These are phyloP conservation scores for Callipepla squamata DNA, from an alignment of 2,113 vertebrate genomes.

Conservation along the genomic window DNA sequence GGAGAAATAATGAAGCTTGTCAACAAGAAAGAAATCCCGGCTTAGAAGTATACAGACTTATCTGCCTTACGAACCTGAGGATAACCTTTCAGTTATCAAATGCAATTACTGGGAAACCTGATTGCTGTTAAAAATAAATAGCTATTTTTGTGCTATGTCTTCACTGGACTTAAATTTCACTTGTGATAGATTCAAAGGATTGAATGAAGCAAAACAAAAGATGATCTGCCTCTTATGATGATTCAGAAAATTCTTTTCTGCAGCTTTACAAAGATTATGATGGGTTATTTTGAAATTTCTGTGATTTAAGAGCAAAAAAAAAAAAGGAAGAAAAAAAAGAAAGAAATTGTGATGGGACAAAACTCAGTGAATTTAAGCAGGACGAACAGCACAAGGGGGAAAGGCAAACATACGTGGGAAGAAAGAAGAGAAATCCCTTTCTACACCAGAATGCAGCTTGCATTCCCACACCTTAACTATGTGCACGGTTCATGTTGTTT, in stretches of 20 bases:
- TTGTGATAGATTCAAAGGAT: not conserved
- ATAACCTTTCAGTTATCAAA: not conserved
- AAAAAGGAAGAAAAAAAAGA: not conserved
- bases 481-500: not conserved
- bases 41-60: not conserved
- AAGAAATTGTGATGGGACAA: not conserved
- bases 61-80: not conserved
- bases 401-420: not conserved
- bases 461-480: not conserved
- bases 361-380: not conserved
- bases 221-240: not conserved
- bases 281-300: not conserved
- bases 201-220: not conserved
- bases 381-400: not conserved
- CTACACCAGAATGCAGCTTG: not conserved
- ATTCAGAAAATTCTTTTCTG: not conserved
- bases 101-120: not conserved
- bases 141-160: not conserved
- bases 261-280: not conserved
- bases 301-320: not conserved
- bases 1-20: constrained; percentile 25
- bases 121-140: not conserved
- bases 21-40: not conserved
- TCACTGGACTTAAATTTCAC: not conserved
- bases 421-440: not conserved